These are phyloP conservation scores for Malurus cyaneus DNA, from an alignment of 2,113 vertebrate species.

Conservation along the genomic window DNA sequence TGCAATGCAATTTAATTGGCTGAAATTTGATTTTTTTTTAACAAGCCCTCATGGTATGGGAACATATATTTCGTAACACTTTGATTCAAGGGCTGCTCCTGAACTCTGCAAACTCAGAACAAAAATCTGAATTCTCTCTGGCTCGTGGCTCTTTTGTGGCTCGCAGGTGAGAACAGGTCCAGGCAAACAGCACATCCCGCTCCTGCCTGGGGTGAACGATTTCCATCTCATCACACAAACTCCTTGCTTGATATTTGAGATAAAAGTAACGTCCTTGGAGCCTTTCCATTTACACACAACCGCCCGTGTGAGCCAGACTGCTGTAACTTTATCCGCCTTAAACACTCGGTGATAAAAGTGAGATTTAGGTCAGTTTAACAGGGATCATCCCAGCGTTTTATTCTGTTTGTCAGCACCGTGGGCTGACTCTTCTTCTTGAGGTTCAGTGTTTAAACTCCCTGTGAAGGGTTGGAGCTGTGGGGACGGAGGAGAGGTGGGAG, in stretches of 20 bases:
- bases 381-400: background rate
- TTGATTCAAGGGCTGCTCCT: background rate
- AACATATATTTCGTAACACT: accelerated
- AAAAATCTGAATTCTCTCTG: background rate
- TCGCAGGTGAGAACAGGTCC: background rate
- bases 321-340: background rate
- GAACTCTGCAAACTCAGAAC: background rate
- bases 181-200: background rate
- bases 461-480: background rate
- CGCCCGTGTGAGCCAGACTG: background rate
- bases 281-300: background rate
- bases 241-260: background rate
- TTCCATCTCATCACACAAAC: background rate
- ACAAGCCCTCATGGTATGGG: background rate
- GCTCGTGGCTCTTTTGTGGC: background rate
- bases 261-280: background rate
- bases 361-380: background rate
- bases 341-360: background rate
- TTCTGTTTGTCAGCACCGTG: background rate
- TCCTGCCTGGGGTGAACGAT: background rate
- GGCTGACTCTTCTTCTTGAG: background rate
- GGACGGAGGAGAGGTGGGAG: background rate
- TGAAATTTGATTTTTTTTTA: background rate
- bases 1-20: background rate
- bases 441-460: background rate